These are phyloP conservation scores for Heliangelus exortis DNA, from an alignment of 2,797 vertebrate genomes.

Conservation along the genomic window DNA sequence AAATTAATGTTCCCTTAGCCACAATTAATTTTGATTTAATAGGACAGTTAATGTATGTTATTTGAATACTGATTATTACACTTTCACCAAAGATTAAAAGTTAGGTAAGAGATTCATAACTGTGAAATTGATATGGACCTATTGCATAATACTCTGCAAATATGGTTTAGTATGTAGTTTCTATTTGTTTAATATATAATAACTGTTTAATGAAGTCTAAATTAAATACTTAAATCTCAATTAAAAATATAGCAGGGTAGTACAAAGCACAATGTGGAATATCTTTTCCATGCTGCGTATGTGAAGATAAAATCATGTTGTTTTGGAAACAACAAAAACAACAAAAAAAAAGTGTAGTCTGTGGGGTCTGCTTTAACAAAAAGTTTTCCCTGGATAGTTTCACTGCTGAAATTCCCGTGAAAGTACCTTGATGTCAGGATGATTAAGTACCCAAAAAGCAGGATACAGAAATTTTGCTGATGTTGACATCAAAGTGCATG, in stretches of 20 bases:
- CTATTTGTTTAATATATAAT: conserved; percentile 62
- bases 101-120: conserved; percentile 70
- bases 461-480: conserved; percentile 60
- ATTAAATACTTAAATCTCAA: conserved; percentile 53
- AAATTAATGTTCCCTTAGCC: conserved; percentile 75
- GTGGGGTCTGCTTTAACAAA: neutral
- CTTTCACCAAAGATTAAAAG: conserved; percentile 65
- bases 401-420: neutral
- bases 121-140: conserved; percentile 65
- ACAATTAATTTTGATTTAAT: conserved; percentile 79
- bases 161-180: conserved; percentile 57
- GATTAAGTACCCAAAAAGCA: conserved; percentile 39
- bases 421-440: conserved; percentile 13
- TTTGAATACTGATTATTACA: conserved; percentile 73
- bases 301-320: neutral
- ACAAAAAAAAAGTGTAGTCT: neutral
- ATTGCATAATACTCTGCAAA: conserved; percentile 58
- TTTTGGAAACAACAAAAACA: neutral
- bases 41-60: conserved; percentile 72
- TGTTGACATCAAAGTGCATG: conserved; percentile 59
- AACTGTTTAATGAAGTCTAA: conserved; percentile 65
- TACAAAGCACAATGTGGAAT: neutral
- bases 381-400: conserved; percentile 1
- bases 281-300: neutral
- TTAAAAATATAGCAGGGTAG: neutral